phyloP scores from a whole-genome alignment of 2,113 vertebrate genomes.

The Rynchops niger region DNA sequence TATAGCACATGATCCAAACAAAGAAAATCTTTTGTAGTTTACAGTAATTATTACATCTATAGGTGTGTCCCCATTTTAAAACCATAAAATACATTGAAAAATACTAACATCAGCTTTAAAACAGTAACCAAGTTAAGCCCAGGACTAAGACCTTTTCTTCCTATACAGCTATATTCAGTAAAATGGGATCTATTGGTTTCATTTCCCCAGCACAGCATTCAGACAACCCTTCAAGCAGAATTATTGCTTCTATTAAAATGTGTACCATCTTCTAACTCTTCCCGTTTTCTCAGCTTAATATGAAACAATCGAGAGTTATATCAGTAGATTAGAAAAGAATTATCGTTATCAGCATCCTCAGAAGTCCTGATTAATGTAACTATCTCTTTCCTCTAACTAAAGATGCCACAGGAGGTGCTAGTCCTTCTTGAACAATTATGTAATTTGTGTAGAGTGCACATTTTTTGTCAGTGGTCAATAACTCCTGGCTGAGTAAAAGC shows the following conservation, averaged over 20 bases:
- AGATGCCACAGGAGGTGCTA: conserved; percentile 6
- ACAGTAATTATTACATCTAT: background rate
- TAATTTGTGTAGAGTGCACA: conserved; percentile 44
- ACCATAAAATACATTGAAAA: conserved; percentile 22
- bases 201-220: conserved; percentile 71
- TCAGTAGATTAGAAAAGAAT: conserved; percentile 71
- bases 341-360: conserved; percentile 68
- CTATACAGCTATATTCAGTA: conserved; percentile 10
- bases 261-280: conserved; percentile 62
- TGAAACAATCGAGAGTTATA: conserved; percentile 76
- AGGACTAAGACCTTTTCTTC: conserved; percentile 24
- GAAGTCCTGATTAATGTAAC: conserved; percentile 64
- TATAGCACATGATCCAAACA: background rate
- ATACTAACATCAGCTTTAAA: conserved; percentile 31
- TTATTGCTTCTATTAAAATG: conserved; percentile 78
- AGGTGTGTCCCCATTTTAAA: background rate
- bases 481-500: conserved; percentile 41
- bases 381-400: conserved; percentile 42
- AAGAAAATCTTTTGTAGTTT: background rate
- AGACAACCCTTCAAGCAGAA: conserved; percentile 71
- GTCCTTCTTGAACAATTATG: conserved; percentile 47
- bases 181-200: conserved; percentile 70
- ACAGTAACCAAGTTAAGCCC: conserved; percentile 13
- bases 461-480: conserved; percentile 60
- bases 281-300: conserved; percentile 67